Base-by-base conservation (phyloP, 2,113 vertebrate genomes). In the Upupa epops region DNA sequence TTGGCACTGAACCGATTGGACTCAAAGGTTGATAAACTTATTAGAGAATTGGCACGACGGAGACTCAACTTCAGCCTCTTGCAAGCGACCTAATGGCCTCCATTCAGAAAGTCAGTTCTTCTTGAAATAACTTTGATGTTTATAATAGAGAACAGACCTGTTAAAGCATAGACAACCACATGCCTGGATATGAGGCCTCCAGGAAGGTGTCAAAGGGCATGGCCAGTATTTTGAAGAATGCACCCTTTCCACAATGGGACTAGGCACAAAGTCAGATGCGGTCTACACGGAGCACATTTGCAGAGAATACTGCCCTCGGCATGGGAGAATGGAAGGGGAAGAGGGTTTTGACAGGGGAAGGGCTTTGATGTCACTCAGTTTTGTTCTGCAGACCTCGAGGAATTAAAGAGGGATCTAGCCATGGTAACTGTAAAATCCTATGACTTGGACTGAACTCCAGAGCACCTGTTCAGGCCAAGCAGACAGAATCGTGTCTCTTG, bases 1-100 rank as follows among this genome's bases (percentile, higher is more conserved):
- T 97, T 98, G 98, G 97, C 97, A 98, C 97, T 98, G 97, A 98
- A 98, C 96, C 96, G 97, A 97, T 97, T 95, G 97, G 98, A 98
- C 97, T 97, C 96, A 97, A 95, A 97, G 97, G 96, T 98, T 98
- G 98, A 96, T 98, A 98, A 97, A 97, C 97, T 98, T 97, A 96
- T 97, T 98, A 98, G 98, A 97, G 97, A 98, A 97, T 98, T 96
- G 97, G 93, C 97, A 96, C 98, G 96, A 93, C 97, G 91, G 97
- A 98, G 97, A 98, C 97, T 98, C 97, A 96, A 92, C 98, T 97
- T 97, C 97, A 97, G 97, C 97, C 97, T 97, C 97, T 98, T 97
- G 96, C 97, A 97, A 98, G 98, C 97, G 91, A 98, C 97, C 96
- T 97, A 97, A 96, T 97, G 97, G 97, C 97, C 97, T 98, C 97